Conservation (phyloP, 2,888 invertebrate genomes). For the Mallateleia sp. region DNA sequence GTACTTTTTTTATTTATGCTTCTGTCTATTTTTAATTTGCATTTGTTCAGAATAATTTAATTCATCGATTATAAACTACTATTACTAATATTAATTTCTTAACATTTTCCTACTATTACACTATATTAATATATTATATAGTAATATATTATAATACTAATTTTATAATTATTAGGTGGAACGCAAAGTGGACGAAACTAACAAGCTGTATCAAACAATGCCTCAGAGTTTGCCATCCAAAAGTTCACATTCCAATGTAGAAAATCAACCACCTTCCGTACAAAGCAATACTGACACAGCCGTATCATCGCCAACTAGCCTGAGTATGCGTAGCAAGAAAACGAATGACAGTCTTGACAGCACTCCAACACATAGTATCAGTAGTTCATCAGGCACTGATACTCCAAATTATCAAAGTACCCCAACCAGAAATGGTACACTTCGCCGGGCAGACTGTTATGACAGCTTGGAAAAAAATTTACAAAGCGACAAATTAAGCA, state of each 20-base stretch:
- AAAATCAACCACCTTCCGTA: conserved; percentile 79
- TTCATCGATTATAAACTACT: too few relatives aligned
- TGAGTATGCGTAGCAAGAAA: conserved; percentile 80
- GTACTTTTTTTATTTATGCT: too few relatives aligned
- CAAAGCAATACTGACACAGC: conserved; percentile 84
- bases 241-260: conserved; percentile 89
- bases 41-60: too few relatives aligned
- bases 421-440: conserved; percentile 88
- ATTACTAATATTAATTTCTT: too few relatives aligned
- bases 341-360: conserved; percentile 86
- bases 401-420: conserved; percentile 87
- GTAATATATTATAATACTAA: too few relatives aligned
- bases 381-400: conserved; percentile 88
- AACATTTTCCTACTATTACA: too few relatives aligned
- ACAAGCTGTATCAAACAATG: conserved; percentile 93
- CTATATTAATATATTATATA: too few relatives aligned
- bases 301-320: conserved; percentile 82
- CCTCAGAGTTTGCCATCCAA: conserved; percentile 92
- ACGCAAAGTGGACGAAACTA: conserved; percentile 91
- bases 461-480: conserved; percentile 89
- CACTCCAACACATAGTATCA: conserved; percentile 88
- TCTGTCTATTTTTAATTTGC: too few relatives aligned
- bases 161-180: too few relatives aligned
- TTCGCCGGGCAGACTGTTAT: conserved; percentile 88
- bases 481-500: conserved; percentile 87